A percentile compares a stretch with the other conserved stretches of the same genome.
Conservation (phyloP, 2,888 invertebrate genomes). For the Nebria brevicollis region DNA sequence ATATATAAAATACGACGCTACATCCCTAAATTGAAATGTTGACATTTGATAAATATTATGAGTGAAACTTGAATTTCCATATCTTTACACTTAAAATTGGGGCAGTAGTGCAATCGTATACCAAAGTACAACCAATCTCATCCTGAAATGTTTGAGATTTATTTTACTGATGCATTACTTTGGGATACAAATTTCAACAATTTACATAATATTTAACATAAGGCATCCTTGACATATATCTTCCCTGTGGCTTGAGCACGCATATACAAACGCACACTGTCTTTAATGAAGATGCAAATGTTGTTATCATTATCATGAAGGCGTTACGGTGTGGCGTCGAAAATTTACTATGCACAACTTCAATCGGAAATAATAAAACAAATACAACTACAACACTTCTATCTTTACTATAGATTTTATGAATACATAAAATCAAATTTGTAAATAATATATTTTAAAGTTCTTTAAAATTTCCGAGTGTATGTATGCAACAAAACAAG, state of each 20-base stretch:
- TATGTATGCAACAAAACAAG: no score
- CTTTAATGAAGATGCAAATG: constrained; percentile 1
- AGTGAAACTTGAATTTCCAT: no score
- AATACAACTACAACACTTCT: not conserved
- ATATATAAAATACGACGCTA: no score
- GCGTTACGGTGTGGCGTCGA: not conserved
- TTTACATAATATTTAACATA: not conserved
- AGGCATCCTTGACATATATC: not conserved
- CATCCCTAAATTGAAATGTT: no score
- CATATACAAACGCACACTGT: not conserved
- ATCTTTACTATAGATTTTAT: not conserved
- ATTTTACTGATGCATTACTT: not conserved
- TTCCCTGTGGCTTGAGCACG: not conserved
- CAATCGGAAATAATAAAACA: not conserved
- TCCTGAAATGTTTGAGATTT: not conserved
- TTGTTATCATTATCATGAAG: not conserved
- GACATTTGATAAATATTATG: no score
- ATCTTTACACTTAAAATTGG: no score
- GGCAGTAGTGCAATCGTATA: not conserved
- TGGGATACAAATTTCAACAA: not conserved
- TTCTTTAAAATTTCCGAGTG: no score
- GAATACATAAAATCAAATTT: no score
- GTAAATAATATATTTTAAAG: no score
- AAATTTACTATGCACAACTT: not conserved
- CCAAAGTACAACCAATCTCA: not conserved